Percentiles rank a stretch among this genome's conserved stretches.
phyloP scores from a whole-genome alignment of 2,797 vertebrate species.

The Betta splendens region DNA sequence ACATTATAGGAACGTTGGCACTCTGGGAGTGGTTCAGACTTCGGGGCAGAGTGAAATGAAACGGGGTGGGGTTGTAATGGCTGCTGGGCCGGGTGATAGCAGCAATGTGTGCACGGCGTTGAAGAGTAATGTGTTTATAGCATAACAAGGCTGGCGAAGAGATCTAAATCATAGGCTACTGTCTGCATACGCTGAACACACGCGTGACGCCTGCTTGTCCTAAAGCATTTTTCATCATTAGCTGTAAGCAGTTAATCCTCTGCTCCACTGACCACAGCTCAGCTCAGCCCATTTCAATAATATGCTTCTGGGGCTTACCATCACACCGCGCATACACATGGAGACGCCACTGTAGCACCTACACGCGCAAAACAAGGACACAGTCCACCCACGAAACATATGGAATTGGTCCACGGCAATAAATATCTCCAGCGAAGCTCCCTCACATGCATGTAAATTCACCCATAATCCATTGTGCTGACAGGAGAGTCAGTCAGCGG shows the following conservation, averaged over 20 bases:
- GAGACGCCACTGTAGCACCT: conserved; percentile 18
- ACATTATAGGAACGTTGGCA: conserved; percentile 63
- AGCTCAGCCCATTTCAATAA: conserved; percentile 82
- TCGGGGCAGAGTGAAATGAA: conserved; percentile 33
- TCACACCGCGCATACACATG: conserved; percentile 53
- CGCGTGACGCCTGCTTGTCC: conserved; percentile 51
- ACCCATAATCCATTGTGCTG: conserved; percentile 38
- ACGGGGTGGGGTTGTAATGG: conserved; percentile 46
- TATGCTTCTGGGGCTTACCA: conserved; percentile 79
- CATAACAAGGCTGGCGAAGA: conserved; percentile 18
- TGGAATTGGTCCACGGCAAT: conserved; percentile 61
- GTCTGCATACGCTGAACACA: conserved; percentile 29
- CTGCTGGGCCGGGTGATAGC: conserved; percentile 32
- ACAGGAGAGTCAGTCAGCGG: conserved; percentile 23
- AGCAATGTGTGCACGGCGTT: conserved; percentile 26
- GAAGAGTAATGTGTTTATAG: conserved; percentile 43
- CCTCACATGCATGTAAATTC: conserved; percentile 15
- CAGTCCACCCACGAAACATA: conserved; percentile 64
- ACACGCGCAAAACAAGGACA: conserved; percentile 54
- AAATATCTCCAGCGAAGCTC: conserved; percentile 50
- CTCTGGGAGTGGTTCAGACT: conserved; percentile 52
- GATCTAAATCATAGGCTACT: conserved; percentile 42
- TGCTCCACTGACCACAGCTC: conserved; percentile 81
- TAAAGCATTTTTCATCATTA: conserved; percentile 86
- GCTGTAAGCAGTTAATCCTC: conserved; percentile 85